Evolutionary conservation across 53 echinoderm and acorn worm genomes (phyloP), one percentile per base, ranked within the genome.

Genomic region (Stichopus horrens): DNA sequence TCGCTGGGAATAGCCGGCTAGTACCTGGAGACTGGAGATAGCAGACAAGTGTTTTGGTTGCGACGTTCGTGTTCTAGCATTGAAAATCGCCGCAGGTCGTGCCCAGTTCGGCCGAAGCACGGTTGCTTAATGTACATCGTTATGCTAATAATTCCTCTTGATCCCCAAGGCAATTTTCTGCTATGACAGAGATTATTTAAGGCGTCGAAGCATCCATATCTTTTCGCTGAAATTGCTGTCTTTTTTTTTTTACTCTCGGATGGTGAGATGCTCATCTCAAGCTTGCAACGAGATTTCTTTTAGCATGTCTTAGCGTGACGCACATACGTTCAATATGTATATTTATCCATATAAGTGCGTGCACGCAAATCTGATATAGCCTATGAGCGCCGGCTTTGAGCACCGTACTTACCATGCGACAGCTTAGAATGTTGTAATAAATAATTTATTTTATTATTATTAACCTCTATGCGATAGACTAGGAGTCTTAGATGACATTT

Each of bases 101-200:
- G 81, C 81, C 81, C 81, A 81, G 81, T 81, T 58, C 81, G 58
- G 81, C 58, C 81, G 81, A 58, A 81, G 81, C 58, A 81, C 81
- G 21, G 81, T 58, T 81, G 81, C 81, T 81, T 81, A 81, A 81
- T 81, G 81, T 81, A 81, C 81, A 81, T 81, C 81, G 81, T 81
- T 81, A 81, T 81, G 81, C 81, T 81, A 81, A 81, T 81, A 81
- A 81, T 81, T 81, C 81, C 57, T 58, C 18, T 7, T 57, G 81
- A 81, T 81, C 81, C 81, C 81, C 57, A 22, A 58, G 81, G 81
- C 81, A 81, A 81, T 81, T 81, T 81, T 21, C 81, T 21, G 81
- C 56, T 81, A 81, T 81, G 57, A 81, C 57, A 81, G 81, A 81
- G 81, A 81, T 81, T 81, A 81, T n/a, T 51, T 21, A 81, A 81